A percentile compares a stretch with the other conserved stretches of the same genome.
phyloP scores from a whole-genome alignment of 2,113 vertebrate species.

The Sylvicapra grimmia region DNA sequence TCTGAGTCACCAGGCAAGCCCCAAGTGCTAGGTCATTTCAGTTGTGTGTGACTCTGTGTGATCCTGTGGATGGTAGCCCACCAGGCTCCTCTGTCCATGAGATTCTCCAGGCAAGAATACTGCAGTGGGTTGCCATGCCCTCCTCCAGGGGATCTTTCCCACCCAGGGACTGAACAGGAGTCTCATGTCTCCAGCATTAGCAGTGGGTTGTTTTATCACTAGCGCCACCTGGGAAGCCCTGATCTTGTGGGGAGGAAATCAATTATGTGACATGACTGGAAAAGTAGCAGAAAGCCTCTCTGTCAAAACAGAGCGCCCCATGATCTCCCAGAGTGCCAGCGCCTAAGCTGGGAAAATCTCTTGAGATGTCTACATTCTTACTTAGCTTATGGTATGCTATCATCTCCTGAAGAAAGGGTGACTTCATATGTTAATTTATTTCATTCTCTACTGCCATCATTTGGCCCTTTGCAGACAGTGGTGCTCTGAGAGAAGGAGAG shows the following conservation, averaged over 20 bases:
- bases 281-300: neutral
- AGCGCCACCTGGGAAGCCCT: neutral
- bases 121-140: neutral
- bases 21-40: neutral
- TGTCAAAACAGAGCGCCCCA: neutral
- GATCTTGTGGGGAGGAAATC: neutral
- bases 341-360: neutral
- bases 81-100: neutral
- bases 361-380: neutral
- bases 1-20: no score
- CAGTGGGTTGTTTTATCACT: neutral
- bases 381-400: neutral
- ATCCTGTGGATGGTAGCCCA: neutral
- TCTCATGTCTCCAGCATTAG: neutral
- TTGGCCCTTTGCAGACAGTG: neutral
- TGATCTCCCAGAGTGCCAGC: neutral
- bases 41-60: neutral
- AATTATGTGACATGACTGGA: rapidly evolving
- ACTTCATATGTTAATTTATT: neutral
- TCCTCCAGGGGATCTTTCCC: neutral
- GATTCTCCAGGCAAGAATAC: neutral
- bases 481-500: neutral
- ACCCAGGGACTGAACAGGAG: neutral
- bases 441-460: neutral
- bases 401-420: neutral